Percentiles rank a stretch among this genome's conserved stretches.
These are phyloP conservation scores for Papilio helenus DNA, from an alignment of 1,140 invertebrate genomes.

Conservation along the genomic window DNA sequence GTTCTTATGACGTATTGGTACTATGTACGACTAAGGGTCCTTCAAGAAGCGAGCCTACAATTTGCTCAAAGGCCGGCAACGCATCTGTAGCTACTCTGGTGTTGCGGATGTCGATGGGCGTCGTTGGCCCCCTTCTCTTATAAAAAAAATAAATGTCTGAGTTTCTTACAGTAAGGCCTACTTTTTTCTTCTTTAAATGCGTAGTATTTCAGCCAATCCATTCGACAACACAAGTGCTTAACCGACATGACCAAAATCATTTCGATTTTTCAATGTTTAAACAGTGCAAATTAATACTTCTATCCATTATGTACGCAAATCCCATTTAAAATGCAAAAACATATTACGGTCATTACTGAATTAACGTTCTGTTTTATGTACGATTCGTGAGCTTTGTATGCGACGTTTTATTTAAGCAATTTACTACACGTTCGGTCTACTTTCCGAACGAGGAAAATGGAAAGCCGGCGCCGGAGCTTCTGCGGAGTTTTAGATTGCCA, in stretches of 20 bases:
- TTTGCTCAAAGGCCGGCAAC: too few relatives aligned
- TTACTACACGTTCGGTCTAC: slow-evolving; percentile 18
- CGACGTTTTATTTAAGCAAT: slow-evolving; percentile 12
- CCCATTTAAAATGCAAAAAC: neutral
- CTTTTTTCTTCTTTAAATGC: too few relatives aligned
- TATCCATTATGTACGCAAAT: neutral
- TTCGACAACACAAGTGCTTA: neutral
- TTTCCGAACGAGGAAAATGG: slow-evolving; percentile 17
- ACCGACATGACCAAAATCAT: neutral
- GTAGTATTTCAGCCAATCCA: neutral
- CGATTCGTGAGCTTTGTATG: neutral
- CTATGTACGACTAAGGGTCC: too few relatives aligned
- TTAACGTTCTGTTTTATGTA: slow-evolving; percentile 21
- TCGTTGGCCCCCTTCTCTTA: too few relatives aligned
- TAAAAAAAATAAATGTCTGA: too few relatives aligned
- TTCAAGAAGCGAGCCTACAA: too few relatives aligned
- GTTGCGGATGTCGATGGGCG: too few relatives aligned
- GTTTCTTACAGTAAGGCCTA: too few relatives aligned
- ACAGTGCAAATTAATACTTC: neutral
- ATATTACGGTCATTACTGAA: neutral
- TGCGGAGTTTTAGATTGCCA: slow-evolving; percentile 22
- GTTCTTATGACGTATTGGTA: too few relatives aligned
- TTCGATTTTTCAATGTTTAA: neutral
- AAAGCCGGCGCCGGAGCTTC: neutral
- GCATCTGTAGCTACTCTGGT: too few relatives aligned